These are phyloP conservation scores for Trematocara marginatum DNA, from an alignment of 2,113 vertebrate species.

Conservation along the genomic window DNA sequence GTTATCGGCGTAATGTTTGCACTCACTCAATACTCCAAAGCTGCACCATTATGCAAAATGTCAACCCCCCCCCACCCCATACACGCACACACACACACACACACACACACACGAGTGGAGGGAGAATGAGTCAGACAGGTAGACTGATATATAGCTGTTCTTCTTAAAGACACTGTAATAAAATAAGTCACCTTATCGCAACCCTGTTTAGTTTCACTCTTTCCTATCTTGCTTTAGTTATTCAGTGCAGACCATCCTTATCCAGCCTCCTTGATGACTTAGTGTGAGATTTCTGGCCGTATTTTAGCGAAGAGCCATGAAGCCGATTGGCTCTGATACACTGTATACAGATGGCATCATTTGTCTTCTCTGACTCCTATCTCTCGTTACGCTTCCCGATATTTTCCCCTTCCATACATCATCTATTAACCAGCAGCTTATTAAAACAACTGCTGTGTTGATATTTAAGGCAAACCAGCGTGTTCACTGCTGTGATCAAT, in stretches of 20 bases:
- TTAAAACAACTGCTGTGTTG: slow-evolving; percentile 25
- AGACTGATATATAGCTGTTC: background rate
- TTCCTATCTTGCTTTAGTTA: slow-evolving; percentile 6
- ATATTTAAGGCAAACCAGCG: slow-evolving; percentile 24
- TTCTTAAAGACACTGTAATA: slow-evolving; percentile 22
- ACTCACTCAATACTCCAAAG: slow-evolving; percentile 16
- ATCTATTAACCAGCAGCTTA: slow-evolving; percentile 49
- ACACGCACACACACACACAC: background rate
- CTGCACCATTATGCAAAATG: slow-evolving; percentile 30
- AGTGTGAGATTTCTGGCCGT: slow-evolving; percentile 25
- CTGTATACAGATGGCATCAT: slow-evolving; percentile 57
- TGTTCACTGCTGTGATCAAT: slow-evolving; percentile 36
- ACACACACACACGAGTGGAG: background rate
- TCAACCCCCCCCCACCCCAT: background rate
- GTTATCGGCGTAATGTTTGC: slow-evolving; percentile 10
- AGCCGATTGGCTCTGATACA: slow-evolving; percentile 38
- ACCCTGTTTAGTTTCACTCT: background rate
- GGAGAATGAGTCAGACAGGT: background rate
- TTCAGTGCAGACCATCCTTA: slow-evolving; percentile 6
- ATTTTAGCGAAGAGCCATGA: slow-evolving; percentile 30
- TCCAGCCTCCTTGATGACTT: slow-evolving; percentile 13
- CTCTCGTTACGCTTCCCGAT: slow-evolving; percentile 14
- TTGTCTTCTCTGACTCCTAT: slow-evolving; percentile 45
- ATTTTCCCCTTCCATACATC: slow-evolving; percentile 19
- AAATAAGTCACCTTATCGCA: slow-evolving; percentile 30